These are phyloP conservation scores for Eilema sororculum DNA, from an alignment of 2,888 invertebrate genomes.

Conservation along the genomic window DNA sequence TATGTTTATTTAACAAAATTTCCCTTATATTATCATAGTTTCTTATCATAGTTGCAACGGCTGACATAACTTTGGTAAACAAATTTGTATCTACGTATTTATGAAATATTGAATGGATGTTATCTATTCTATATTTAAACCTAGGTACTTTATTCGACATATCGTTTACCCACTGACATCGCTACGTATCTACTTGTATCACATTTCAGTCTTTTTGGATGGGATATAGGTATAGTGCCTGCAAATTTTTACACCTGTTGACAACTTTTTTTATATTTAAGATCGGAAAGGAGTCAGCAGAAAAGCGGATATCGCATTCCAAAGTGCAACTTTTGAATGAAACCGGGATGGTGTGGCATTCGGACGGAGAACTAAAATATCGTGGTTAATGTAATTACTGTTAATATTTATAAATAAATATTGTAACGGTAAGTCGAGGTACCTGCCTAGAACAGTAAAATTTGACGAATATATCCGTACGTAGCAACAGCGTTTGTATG, in stretches of 20 bases:
- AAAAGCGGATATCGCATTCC: too few relatives aligned
- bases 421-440: background rate
- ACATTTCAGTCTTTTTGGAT: background rate
- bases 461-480: background rate
- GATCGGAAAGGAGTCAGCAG: too few relatives aligned
- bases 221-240: background rate
- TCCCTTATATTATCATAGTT: background rate
- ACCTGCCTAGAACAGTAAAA: slow-evolving; percentile 5
- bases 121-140: background rate
- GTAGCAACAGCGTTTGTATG: slow-evolving; percentile 1
- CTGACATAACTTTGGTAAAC: background rate
- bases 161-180: background rate
- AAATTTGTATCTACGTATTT: background rate
- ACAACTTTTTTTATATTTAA: too few relatives aligned
- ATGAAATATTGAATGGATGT: background rate
- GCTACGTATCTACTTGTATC: background rate
- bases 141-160: too few relatives aligned
- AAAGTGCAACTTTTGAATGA: too few relatives aligned
- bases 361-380: background rate
- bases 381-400: background rate
- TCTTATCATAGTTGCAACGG: background rate
- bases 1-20: background rate
- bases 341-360: too few relatives aligned
- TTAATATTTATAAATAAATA: background rate
- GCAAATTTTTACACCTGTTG: too few relatives aligned